phyloP scores from a whole-genome alignment of 2,113 vertebrate genomes.

The Sterna hirundo region DNA sequence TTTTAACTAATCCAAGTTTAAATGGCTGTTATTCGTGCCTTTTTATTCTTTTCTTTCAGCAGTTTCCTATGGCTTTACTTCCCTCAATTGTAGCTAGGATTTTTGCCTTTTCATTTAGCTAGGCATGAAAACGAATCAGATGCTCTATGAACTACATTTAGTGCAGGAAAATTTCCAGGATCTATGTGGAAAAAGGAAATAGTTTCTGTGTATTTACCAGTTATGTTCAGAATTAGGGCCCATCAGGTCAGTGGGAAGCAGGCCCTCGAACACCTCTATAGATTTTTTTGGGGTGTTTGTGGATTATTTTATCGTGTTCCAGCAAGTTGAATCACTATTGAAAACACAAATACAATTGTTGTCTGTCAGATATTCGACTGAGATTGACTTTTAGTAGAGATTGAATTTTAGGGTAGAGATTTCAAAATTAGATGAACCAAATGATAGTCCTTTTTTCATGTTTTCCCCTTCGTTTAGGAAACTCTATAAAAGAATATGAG shows the following conservation, averaged over 20 bases:
- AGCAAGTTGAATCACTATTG: not conserved
- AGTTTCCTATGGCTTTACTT: not conserved
- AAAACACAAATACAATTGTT: not conserved
- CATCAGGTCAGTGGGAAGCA: not conserved
- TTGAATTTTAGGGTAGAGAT: not conserved
- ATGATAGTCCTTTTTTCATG: not conserved
- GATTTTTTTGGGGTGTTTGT: not conserved
- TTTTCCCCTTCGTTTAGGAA: conserved; percentile 72
- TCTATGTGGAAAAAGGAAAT: not conserved
- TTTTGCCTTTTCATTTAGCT: not conserved
- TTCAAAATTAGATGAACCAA: not conserved
- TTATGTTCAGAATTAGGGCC: not conserved
- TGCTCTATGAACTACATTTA: not conserved
- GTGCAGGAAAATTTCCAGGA: not conserved
- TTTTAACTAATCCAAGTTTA: not conserved
- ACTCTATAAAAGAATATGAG: conserved; percentile 83
- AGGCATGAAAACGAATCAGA: not conserved
- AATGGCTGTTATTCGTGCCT: not conserved
- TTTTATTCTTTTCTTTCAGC: not conserved
- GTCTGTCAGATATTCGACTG: not conserved
- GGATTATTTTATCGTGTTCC: not conserved
- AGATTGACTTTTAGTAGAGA: not conserved
- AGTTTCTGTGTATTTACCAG: not conserved
- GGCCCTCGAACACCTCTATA: not conserved
- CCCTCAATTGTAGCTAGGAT: not conserved